Base-by-base conservation (phyloP, 1,140 invertebrate genomes). In the Bombus pyrosoma region DNA sequence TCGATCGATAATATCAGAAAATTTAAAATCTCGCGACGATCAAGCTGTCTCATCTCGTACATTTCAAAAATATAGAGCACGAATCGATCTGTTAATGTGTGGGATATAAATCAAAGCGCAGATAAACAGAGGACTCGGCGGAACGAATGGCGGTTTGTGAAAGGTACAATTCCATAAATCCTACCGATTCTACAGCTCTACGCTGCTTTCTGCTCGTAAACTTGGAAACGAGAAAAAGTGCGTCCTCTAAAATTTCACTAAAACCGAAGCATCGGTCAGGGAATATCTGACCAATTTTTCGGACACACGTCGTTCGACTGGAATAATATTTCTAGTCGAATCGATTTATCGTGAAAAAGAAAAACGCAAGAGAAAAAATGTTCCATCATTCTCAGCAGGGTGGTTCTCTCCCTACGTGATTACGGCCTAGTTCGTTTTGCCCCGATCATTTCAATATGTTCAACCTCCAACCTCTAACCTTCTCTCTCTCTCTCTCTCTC, bases 151-250 rank as follows among this genome's bases (percentile, higher is more conserved):
- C 34, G 13, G 9, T 15, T 18, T 25, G 9, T 37, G 74, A 82
- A 74, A n/a, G 41, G 41, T n/a, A 34, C n/a, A 43, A 28, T 64
- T n/a, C 32, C 39, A 22, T 82, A 82, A 82, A 82, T 82, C 34
- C 18, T 13, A 1, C 8, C 13, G 12, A 4, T 32, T 43, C 71
- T 25, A 32, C 39, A 3, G 6, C 13, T 34, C 0, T 8, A 9
- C 32, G 32, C 22, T 10, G 18, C 10, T 10, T 41, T 68, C 28
- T 22, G 43, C 62, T 53, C 62, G 62, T 77, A 77, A 76, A 83
- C 72, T 5, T 22, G 53, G 1, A 34, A 32, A 28, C 71, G 8
- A 13, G 25, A 32, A 66, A 62, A 13, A 41, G 62, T 12, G 32
- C 0, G 25, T 64, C 22, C 32, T 25, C 25, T 47, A 25, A 76